Percentiles rank a stretch among this genome's conserved stretches.
Conservation (phyloP, 2,797 vertebrate genomes). For the Sebastes goodei region DNA sequence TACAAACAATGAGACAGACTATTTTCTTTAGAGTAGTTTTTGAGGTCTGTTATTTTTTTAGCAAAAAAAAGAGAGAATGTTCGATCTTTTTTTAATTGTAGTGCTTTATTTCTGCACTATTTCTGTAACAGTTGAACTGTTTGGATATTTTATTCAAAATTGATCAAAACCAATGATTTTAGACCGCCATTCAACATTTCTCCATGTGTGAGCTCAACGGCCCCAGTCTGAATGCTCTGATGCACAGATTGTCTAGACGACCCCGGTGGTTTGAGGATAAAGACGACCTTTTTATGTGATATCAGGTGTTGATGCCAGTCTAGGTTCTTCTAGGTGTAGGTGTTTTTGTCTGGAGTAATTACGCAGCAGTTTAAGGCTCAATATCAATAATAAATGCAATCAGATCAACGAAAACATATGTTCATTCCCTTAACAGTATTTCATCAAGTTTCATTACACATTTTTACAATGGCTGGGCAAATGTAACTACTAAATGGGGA, state of each 20-base stretch:
- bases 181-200: constrained; percentile 2
- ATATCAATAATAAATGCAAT: not conserved
- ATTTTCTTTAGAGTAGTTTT: constrained; percentile 28
- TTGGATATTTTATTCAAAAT: constrained; percentile 35
- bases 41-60: constrained; percentile 18
- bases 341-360: constrained; percentile 8
- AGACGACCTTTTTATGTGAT: constrained; percentile 25
- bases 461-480: constrained; percentile 19
- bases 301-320: not conserved
- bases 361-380: not conserved
- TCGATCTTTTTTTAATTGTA: constrained; percentile 18
- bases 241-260: constrained; percentile 40
- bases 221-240: constrained; percentile 17
- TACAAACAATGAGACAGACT: constrained; percentile 26
- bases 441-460: not conserved
- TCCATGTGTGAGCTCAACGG: constrained; percentile 12
- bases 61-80: constrained; percentile 17
- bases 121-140: constrained; percentile 77
- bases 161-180: constrained; percentile 33
- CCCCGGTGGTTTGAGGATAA: constrained; percentile 67
- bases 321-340: not conserved
- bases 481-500: constrained; percentile 44
- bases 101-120: constrained; percentile 59
- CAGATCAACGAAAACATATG: constrained; percentile 26
- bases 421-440: constrained; percentile 27